These are phyloP conservation scores for Stegostoma tigrinum DNA, from an alignment of 2,113 vertebrate genomes.

Conservation along the genomic window DNA sequence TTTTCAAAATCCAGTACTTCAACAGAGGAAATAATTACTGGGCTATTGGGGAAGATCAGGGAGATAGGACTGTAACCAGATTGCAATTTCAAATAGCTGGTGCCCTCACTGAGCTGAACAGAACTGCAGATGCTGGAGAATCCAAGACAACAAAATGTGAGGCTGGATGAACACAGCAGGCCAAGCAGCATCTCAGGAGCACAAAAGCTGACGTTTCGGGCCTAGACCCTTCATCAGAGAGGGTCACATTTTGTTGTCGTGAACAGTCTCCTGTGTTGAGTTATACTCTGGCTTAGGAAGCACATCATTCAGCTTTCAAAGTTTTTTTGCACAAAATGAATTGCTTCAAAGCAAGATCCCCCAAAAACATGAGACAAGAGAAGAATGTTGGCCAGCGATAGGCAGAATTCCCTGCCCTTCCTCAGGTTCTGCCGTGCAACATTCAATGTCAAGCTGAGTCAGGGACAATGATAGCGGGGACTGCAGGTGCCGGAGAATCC, in stretches of 20 bases:
- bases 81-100: not conserved
- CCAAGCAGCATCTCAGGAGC: too few species aligned
- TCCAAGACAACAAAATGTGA: too few species aligned
- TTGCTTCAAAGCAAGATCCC: not conserved
- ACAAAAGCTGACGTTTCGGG: too few species aligned
- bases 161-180: too few species aligned
- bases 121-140: too few species aligned
- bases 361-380: not conserved
- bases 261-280: not conserved
- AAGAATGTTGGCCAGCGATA: not conserved
- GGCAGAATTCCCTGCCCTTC: not conserved
- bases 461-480: too few species aligned
- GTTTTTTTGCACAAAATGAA: not conserved
- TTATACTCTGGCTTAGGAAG: not conserved
- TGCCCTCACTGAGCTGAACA: not conserved
- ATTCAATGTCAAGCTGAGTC: not conserved
- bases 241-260: too few species aligned
- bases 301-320: not conserved
- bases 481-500: too few species aligned
- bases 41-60: not conserved
- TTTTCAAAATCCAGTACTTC: not conserved
- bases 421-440: not conserved
- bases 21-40: not conserved
- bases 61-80: not conserved
- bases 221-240: too few species aligned